Evolutionary conservation across 2,113 vertebrate species (phyloP).

Genomic region (Pica pica): DNA sequence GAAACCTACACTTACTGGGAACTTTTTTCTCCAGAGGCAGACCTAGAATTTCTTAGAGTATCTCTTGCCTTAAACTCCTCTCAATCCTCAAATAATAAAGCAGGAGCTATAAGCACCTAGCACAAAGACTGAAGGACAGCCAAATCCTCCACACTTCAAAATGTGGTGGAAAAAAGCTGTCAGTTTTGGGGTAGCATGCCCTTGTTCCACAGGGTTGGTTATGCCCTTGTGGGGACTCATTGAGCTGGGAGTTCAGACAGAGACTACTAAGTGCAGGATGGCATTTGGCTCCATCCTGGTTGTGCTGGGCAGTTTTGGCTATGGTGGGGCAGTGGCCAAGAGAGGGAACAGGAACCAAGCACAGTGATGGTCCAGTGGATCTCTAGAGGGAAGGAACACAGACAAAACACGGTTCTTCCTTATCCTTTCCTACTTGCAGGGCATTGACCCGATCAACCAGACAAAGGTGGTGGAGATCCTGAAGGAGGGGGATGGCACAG

Average conservation of each 20-base stretch:
- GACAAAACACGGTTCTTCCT: background rate
- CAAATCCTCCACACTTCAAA: background rate
- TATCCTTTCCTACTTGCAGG: constrained; percentile 69
- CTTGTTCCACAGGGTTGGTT: background rate
- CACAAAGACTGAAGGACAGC: background rate
- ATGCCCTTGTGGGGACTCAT: background rate
- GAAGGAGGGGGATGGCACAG: constrained; percentile 84
- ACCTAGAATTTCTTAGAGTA: background rate
- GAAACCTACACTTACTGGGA: background rate
- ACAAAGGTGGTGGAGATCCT: constrained; percentile 94
- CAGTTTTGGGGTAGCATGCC: background rate
- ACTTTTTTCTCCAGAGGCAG: background rate
- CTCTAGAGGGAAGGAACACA: background rate
- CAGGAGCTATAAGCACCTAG: background rate
- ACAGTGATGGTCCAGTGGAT: background rate
- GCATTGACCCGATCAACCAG: constrained; percentile 92
- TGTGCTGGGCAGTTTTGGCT: background rate
- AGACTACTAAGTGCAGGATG: background rate
- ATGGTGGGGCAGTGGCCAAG: background rate
- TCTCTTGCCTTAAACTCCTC: background rate
- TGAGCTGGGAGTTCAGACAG: background rate
- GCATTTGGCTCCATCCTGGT: background rate
- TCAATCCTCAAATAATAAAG: background rate
- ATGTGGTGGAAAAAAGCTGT: background rate
- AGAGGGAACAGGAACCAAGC: background rate